Conservation (phyloP, 2,888 invertebrate genomes). For the Nomada ferruginata region DNA sequence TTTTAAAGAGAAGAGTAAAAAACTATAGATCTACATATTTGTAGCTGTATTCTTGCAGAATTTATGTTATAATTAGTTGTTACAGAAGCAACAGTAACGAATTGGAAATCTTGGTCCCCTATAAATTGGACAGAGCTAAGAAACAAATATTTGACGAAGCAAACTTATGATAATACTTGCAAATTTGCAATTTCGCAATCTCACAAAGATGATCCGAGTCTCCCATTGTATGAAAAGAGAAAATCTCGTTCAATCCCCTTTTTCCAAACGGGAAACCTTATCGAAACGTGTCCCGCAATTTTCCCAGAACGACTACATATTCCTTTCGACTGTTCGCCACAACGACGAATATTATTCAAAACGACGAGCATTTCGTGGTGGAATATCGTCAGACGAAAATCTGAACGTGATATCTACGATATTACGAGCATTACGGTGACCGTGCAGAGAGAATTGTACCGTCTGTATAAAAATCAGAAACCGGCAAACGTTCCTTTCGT, state of each 20-base stretch:
- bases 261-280: neutral
- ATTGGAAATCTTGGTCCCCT: too few relatives aligned
- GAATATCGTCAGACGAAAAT: neutral
- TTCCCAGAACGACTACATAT: neutral
- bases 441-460: constrained; percentile 13
- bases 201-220: neutral
- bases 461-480: constrained; percentile 30
- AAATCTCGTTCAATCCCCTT: neutral
- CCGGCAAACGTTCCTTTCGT: constrained; percentile 39
- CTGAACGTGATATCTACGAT: neutral
- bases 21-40: too few relatives aligned
- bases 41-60: too few relatives aligned
- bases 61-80: too few relatives aligned
- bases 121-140: too few relatives aligned
- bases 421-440: constrained; percentile 2
- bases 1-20: too few relatives aligned
- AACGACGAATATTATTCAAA: neutral
- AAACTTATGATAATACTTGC: too few relatives aligned
- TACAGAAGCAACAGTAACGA: too few relatives aligned
- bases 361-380: neutral
- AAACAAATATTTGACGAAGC: too few relatives aligned
- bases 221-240: neutral
- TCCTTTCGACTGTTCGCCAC: neutral
- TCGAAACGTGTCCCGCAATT: neutral
- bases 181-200: neutral